A percentile compares a stretch with the other conserved stretches of the same genome.
Conservation (phyloP, 2,888 invertebrate genomes). For the Calameuta filiformis region DNA sequence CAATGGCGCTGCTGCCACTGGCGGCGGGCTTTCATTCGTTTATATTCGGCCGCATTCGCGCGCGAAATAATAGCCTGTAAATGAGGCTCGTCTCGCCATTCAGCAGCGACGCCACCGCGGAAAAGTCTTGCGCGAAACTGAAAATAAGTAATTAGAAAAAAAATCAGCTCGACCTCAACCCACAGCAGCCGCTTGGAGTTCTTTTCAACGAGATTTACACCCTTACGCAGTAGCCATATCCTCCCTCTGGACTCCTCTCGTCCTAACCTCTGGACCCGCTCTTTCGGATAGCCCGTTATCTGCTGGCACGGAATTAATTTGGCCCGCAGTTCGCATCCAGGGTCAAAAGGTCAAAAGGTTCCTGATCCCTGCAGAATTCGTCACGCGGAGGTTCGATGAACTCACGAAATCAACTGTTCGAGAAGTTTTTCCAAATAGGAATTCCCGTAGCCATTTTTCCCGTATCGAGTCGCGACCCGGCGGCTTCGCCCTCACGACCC, state of each 20-base stretch:
- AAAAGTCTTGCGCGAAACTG: neutral
- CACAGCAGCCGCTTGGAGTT: no score
- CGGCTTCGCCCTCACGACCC: no score
- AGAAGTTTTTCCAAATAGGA: no score
- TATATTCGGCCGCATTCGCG: slow-evolving; percentile 8
- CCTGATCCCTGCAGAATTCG: no score
- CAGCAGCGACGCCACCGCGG: slow-evolving; percentile 13
- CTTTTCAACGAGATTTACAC: no score
- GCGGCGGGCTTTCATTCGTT: neutral
- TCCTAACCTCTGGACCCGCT: slow-evolving; percentile 5
- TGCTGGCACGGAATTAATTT: neutral
- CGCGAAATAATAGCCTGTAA: slow-evolving; percentile 9
- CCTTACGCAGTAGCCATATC: no score
- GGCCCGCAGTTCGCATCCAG: no score
- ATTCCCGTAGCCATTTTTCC: no score
- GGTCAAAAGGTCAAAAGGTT: no score
- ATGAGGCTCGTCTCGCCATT: slow-evolving; percentile 4
- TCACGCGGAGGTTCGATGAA: no score
- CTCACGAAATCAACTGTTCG: no score
- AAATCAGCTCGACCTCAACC: neutral
- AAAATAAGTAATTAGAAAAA: slow-evolving; percentile 9
- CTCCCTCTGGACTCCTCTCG: slow-evolving; percentile 21
- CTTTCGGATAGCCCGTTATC: slow-evolving; percentile 36
- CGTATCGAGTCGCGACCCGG: no score
- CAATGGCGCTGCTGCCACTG: neutral